A percentile compares a stretch with the other conserved stretches of the same genome.
Conservation (phyloP, 2,797 vertebrate species). For the Acrossocheilus wenchowensis region DNA sequence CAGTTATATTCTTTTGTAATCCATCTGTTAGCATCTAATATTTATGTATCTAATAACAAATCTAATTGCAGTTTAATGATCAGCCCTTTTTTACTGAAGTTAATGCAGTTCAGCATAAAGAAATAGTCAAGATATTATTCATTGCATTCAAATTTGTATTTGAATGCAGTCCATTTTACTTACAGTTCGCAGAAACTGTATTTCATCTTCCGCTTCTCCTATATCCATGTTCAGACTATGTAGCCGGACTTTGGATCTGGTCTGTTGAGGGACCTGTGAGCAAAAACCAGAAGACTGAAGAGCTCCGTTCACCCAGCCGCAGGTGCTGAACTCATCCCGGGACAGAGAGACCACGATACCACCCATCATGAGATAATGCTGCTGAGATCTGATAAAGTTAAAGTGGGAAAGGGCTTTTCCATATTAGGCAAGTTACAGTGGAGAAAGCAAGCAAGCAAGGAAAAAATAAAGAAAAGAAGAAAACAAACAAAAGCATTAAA, state of each 20-base stretch:
- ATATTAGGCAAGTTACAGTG: slow-evolving; percentile 17
- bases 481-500: background rate
- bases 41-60: background rate
- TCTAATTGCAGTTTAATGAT: background rate
- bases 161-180: slow-evolving; percentile 52
- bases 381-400: slow-evolving; percentile 30
- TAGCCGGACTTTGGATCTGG: background rate
- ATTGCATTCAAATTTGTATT: background rate
- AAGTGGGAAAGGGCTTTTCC: slow-evolving; percentile 5
- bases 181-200: slow-evolving; percentile 78
- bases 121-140: background rate
- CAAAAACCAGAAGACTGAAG: slow-evolving; percentile 24
- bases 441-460: background rate
- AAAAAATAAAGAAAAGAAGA: background rate
- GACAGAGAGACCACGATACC: slow-evolving; percentile 19
- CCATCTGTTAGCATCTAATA: too few species aligned
- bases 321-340: slow-evolving; percentile 29
- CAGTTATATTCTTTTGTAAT: background rate
- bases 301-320: background rate
- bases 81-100: background rate
- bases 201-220: slow-evolving; percentile 70
- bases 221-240: slow-evolving; percentile 15
- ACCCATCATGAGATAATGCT: slow-evolving; percentile 41
- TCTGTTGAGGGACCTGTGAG: background rate
- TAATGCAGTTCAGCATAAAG: background rate